phyloP scores from a whole-genome alignment of 2,113 vertebrate genomes.

The Cavia aperea region DNA sequence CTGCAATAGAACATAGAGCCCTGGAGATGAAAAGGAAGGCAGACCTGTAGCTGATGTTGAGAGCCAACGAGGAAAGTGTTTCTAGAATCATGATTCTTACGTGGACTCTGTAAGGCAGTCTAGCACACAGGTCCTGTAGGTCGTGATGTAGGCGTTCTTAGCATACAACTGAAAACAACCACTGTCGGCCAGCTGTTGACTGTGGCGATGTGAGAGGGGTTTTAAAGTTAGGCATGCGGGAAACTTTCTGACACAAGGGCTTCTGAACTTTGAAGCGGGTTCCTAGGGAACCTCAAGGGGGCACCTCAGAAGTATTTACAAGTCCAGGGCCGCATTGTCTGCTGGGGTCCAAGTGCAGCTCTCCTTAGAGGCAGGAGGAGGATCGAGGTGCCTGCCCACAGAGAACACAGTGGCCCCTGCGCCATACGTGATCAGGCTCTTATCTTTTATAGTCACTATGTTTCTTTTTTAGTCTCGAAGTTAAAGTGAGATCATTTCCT shows the following conservation, averaged over 20 bases:
- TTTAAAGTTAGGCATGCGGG: background rate
- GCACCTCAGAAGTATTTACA: background rate
- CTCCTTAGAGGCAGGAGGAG: background rate
- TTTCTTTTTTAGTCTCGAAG: slow-evolving; percentile 12
- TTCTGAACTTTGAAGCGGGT: background rate
- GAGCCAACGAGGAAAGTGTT: slow-evolving; percentile 5
- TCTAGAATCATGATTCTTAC: background rate
- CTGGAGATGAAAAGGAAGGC: slow-evolving; percentile 34
- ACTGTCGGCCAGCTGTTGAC: background rate
- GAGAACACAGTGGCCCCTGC: background rate
- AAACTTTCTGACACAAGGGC: slow-evolving; percentile 2
- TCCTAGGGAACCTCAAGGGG: background rate
- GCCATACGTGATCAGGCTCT: background rate
- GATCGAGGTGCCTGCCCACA: background rate
- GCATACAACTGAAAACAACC: slow-evolving; percentile 28
- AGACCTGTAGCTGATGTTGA: slow-evolving; percentile 7
- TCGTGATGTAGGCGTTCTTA: slow-evolving; percentile 36
- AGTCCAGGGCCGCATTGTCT: background rate
- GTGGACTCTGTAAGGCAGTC: background rate
- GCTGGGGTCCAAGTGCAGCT: background rate
- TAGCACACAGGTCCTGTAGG: background rate
- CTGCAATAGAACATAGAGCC: slow-evolving; percentile 21
- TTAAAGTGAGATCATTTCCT: background rate
- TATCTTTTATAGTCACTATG: background rate
- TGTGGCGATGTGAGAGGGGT: background rate